Base-by-base conservation (phyloP, 2,113 vertebrate genomes). In the Brachypteracias leptosomus region DNA sequence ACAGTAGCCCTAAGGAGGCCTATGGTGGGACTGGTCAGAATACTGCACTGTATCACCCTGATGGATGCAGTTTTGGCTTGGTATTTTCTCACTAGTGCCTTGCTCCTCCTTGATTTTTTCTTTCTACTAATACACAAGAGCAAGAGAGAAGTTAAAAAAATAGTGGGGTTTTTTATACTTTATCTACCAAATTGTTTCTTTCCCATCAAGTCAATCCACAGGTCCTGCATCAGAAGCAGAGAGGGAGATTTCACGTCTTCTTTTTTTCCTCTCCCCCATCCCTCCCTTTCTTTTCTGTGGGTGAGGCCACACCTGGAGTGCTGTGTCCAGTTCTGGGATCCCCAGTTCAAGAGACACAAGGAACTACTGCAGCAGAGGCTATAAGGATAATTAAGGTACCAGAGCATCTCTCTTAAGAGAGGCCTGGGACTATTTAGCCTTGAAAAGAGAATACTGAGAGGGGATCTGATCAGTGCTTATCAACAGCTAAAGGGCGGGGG, bases 1-100 rank as follows among this genome's bases (percentile, higher is more conserved):
- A 91, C 90, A 70, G 85, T 91, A 91, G 90, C 85, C 85, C 61
- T 16, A 1, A 72, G 85, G 95, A 93, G 65, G 49, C 78, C 79
- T 70, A 2, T 0, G 14, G 55, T 93, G 90, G 84, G 95, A 90
- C 73, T 0, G 7, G 35, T 80, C 79, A 44, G 85, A 85, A 86
- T 36, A 17, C 75, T 94, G 74, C 79, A 33, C 82, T 90, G 28
- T 35, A 19, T 83, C 76, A 77, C 73, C 65, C 76, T 63, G 57
- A 62, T 36, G 61, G 86, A 25, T 89, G n/a, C 13, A 38, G 57
- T 81, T 90, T 58, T 90, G 76, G 17, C 57, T 75, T 26, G 65
- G 18, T 54, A 5, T 40, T 75, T 68, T 89, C 67, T 44, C 25
- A 16, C 10, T 47, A 7, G 12, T 75, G 62, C 62, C 26, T 58